Conservation (phyloP, 2,113 vertebrate species). For the Festucalex cinctus region DNA sequence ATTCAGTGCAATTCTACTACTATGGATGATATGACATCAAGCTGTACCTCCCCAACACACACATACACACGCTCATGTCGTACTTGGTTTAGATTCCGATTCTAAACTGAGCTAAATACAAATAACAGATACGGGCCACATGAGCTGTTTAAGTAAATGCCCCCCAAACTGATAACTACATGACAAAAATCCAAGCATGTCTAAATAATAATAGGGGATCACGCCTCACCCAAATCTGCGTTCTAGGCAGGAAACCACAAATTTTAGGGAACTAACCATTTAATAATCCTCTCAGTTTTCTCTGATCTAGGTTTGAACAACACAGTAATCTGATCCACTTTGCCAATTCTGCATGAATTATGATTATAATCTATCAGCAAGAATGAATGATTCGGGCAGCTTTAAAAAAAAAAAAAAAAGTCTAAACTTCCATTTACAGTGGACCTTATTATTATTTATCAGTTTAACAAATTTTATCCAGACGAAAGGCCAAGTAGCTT, state of each 20-base stretch:
- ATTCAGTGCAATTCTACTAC: too few species aligned
- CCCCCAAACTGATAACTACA: conserved; percentile 58
- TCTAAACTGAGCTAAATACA: conserved; percentile 20
- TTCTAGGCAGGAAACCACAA: conserved; percentile 38
- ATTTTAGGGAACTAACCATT: conserved; percentile 13
- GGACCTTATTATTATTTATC: conserved; percentile 24
- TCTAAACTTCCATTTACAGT: conserved; percentile 44
- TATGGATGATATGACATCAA: too few species aligned
- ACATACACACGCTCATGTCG: background rate
- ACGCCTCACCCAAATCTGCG: conserved; percentile 47
- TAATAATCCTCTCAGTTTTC: conserved; percentile 54
- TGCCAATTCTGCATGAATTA: conserved; percentile 52
- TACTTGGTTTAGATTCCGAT: background rate
- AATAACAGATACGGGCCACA: conserved; percentile 15
- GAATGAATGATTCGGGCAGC: conserved; percentile 40
- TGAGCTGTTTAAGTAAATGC: conserved; percentile 1
- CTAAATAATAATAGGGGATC: conserved; percentile 62
- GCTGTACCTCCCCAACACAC: too few species aligned
- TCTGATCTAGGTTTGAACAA: conserved; percentile 47
- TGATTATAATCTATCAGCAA: conserved; percentile 54
- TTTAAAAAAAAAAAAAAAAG: conserved; percentile 24
- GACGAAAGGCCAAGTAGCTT: conserved; percentile 17
- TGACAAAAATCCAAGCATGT: conserved; percentile 57
- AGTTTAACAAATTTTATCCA: conserved; percentile 32
- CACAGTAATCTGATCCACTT: conserved; percentile 53